Evolutionary conservation across 2,888 invertebrate genomes (phyloP), one percentile per base, ranked within the genome.

Genomic region (Drosophila aldrichi): DNA sequence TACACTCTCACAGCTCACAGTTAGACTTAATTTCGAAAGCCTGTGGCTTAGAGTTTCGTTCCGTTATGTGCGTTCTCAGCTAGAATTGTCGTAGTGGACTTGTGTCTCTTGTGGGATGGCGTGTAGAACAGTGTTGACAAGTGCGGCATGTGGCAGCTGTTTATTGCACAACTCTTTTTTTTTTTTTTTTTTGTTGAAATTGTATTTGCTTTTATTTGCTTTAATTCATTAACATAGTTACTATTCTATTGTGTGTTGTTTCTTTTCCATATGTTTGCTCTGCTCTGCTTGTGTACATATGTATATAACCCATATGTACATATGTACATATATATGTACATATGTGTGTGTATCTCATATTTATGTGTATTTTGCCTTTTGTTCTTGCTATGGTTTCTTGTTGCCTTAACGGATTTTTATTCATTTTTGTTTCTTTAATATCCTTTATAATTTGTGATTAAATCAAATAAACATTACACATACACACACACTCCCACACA

Each of bases 401-500:
- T 55, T 62, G 64, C 60, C 67, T 67, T 58, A 9, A 8, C 46
- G 22, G 51, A 10, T 1, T 48, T 25, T n/a, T 32, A 32, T 51
- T 48, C 14, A 32, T 44, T 57, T 10, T 43, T 49, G 32, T 25
- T 63, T 18, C 14, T 43, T 32, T 44, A n/a, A 12, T 52, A 44
- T 49, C 16, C 59, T 40, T 65, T 59, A 66, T 75, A 43, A 70
- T 75, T 77, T 77, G 57, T 77, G 46, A 75, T 49, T 77, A 74
- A 77, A 79, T 69, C 2, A 67, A 65, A 34, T 46, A 46, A 32
- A 34, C 51, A 58, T 40, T 34, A 65, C 58, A 58, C 38, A n/a
- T 14, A 70, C 48, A 60, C 46, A 36, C 29, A 57, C 20, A 56
- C 12, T 25, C 36, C 36, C 18, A 44, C 40, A 44, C 9, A 52